Evolutionary conservation across 2,797 vertebrate species (phyloP), one percentile per base, ranked within the genome.

Genomic region (Macropodus opercularis): DNA sequence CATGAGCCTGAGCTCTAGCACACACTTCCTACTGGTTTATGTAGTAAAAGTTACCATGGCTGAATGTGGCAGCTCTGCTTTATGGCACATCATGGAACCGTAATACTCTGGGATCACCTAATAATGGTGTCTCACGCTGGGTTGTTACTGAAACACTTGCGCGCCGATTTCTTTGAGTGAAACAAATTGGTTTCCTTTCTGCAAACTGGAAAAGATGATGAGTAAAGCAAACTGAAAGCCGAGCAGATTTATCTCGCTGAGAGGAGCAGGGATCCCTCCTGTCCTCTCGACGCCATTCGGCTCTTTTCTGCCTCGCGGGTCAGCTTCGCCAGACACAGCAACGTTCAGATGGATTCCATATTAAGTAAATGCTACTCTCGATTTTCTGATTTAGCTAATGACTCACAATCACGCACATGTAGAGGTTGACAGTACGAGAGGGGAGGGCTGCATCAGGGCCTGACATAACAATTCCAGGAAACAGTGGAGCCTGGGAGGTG

Each of bases 381-480:
- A 75, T 63, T 66, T 18, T 53, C 35, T 50, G 5, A 59, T 72
- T 75, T 75, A 64, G 60, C 70, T 75, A 82, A 85, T 85, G 75
- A 63, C 26, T 40, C 72, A 44, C 68, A 75, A 52, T 69, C 61
- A 48, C 63, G 39, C 64, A 61, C 38, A 50, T 56, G 60, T 59
- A 22, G 42, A 66, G 64, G 74, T 70, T 27, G 31, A 59, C 64
- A 52, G 70, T 32, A 63, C 62, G 38, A 61, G 31, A 41, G 64
- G 57, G 63, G 74, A 63, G 42, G 60, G 65, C 60, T 77, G 81
- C 63, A 69, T 85, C 83, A 62, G 68, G 55, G 72, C 62, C 80
- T 86, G 75, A 87, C 65, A 85, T 66, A 79, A 89, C 86, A 86
- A 80, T 89, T 85, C 79, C 82, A 87, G 85, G 83, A 86, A 87